Base-by-base conservation (phyloP, 92 coral and sea anemone genomes). In the Diadumene lineata region DNA sequence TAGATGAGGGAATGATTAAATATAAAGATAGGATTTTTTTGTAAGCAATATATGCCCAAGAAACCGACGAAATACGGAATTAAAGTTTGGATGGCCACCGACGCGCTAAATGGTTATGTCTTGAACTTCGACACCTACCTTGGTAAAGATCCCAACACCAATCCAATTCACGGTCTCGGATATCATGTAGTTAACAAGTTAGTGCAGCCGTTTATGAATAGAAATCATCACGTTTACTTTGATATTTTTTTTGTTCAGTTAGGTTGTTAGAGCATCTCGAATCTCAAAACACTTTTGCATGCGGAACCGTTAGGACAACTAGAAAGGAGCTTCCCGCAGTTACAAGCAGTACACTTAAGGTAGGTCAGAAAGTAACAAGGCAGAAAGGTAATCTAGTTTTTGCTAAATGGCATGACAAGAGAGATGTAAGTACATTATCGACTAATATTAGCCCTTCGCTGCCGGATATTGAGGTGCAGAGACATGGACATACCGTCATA, bases 21-120 rank as follows among this genome's bases (percentile, higher is more conserved):
- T 77, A 56, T 57, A 78, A 82, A 66, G 83, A 85, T 19, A 73
- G 85, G 78, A 38, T 85, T 43, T 72, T 84, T 31, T 89, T 89
- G n/a, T 62, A 33, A 81, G 31, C 87, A 85, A 69, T 73, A 85
- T 48, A 73, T 88, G 81, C 90, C 85, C 26, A 82, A 78, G 1
- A 84, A 88, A 44, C 89, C 90, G 24, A 83, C 82, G 28, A 83
- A 87, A 60, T 79, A 79, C 33, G 82, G 89, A 26, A 84, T 80
- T 26, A 89, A 85, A 61, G 81, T 85, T 62, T 85, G 90, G 94
- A 89, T 89, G 90, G 73, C 83, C 6, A 83, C 94, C 0, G 85
- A 89, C 43, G 56, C 86, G 3, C 60, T 60, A 7, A 85, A 89
- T 64, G 88, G 90, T 0, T 89, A 78, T 70, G 85, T 89, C 33